Percentiles rank a stretch among this genome's conserved stretches.
phyloP scores from a whole-genome alignment of 2,797 vertebrate genomes.

The Pipistrellus pipistrellus region DNA sequence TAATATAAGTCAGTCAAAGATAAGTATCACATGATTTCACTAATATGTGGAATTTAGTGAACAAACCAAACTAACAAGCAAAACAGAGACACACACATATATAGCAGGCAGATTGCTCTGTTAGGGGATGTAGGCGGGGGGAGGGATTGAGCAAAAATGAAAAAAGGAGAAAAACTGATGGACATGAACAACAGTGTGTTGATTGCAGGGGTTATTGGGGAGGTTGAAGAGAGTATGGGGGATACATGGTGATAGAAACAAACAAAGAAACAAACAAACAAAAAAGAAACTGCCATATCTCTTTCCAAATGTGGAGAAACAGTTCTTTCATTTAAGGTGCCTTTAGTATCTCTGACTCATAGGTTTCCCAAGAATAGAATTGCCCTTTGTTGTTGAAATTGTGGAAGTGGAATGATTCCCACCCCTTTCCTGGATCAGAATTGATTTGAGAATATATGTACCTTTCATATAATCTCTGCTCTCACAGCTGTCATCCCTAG shows the following conservation, averaged over 20 bases:
- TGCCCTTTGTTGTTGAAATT: slow-evolving; percentile 70
- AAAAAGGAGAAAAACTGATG: background rate
- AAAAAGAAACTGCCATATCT: slow-evolving; percentile 13
- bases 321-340: background rate
- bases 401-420: slow-evolving; percentile 67
- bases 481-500: slow-evolving; percentile 84
- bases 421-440: slow-evolving; percentile 68
- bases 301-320: slow-evolving; percentile 42
- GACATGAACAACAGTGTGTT: background rate
- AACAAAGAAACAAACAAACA: background rate
- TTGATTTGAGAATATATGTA: slow-evolving; percentile 62
- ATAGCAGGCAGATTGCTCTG: background rate
- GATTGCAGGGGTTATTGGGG: no score
- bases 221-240: background rate
- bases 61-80: no score
- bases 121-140: background rate
- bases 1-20: background rate
- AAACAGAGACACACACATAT: background rate
- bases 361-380: slow-evolving; percentile 54
- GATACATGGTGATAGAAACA: background rate
- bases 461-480: slow-evolving; percentile 55
- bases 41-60: no score
- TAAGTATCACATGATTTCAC: background rate
- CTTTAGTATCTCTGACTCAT: slow-evolving; percentile 70
- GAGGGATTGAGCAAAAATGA: background rate